Evolutionary conservation across 2,888 invertebrate genomes (phyloP), one percentile per base, ranked within the genome.

Genomic region (Ptilodon capucinus): DNA sequence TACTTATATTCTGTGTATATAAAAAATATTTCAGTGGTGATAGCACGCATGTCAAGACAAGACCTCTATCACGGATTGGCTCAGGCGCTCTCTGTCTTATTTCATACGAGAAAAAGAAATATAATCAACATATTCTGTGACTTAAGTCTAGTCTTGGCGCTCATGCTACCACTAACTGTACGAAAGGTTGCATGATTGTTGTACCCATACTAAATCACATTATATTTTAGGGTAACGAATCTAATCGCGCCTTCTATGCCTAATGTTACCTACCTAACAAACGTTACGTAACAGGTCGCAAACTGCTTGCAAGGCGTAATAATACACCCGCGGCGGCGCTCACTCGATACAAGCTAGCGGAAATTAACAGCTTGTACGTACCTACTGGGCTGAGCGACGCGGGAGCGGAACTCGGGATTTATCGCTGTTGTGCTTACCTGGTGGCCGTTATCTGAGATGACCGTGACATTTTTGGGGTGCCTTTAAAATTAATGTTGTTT

Each of bases 321-420:
- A 89, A 87, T 85, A 81, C 82, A 65, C 65, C 75, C 69, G 76
- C 71, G 68, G 74, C 81, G 70, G 72, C 69, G 79, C 82, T 80
- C 76, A 73, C 74, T 70, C 83, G 82, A 85, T 86, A 86, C 86
- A 85, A 80, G 80, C 81, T 68, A 73, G 83, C 89, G 89, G 89
- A 90, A 90, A 90, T 89, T 88, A 90, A 88, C 85, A 84, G 84
- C 83, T 80, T 74, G 80, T 76, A 80, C 81, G 73, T 60, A 74
- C n/a, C n/a, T n/a, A n/a, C n/a, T n/a, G n/a, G n/a, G 74, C 72
- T 63, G 68, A 73, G 73, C 60, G 62, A 60, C 58, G 64, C 56
- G 74, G 67, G 72, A 48, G 49, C 41, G 46, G 43, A 51, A 80
- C 76, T 74, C 57, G 64, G 73, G 76, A 85, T 84, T 84, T 84